Percentiles rank a stretch among this genome's conserved stretches.
Conservation (phyloP, 2,113 vertebrate genomes). For the Chelonoidis abingdonii region DNA sequence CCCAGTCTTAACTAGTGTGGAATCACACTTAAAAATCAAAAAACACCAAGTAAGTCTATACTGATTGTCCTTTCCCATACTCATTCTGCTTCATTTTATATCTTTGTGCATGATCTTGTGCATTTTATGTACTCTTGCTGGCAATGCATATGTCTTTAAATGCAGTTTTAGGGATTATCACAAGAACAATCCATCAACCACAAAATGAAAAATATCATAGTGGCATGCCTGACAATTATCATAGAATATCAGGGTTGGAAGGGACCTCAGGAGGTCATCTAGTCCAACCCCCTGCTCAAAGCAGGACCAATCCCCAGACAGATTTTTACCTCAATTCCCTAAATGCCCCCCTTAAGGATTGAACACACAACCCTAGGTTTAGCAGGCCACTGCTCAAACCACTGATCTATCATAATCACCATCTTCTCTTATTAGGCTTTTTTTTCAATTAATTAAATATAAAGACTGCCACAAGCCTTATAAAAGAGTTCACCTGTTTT, state of each 20-base stretch:
- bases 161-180: constrained; percentile 14
- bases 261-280: too few species aligned
- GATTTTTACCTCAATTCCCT: too few species aligned
- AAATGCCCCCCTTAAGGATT: too few species aligned
- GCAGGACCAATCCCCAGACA: too few species aligned
- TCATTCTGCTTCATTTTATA: neutral
- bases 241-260: neutral
- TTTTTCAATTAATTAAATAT: constrained; percentile 67
- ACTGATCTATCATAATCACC: neutral
- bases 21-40: neutral
- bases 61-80: neutral
- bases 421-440: constrained; percentile 52
- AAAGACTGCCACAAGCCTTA: constrained; percentile 65
- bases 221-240: constrained; percentile 47
- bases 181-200: constrained; percentile 46
- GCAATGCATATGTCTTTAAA: constrained; percentile 25
- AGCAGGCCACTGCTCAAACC: too few species aligned
- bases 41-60: neutral
- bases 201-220: constrained; percentile 65
- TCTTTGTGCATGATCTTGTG: neutral
- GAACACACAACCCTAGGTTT: too few species aligned
- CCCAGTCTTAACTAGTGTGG: neutral
- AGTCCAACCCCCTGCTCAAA: too few species aligned
- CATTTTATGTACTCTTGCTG: neutral
- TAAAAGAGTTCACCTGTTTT: constrained; percentile 68